Evolutionary conservation across 1,140 invertebrate species (phyloP).

Genomic region (Adelges cooleyi): DNA sequence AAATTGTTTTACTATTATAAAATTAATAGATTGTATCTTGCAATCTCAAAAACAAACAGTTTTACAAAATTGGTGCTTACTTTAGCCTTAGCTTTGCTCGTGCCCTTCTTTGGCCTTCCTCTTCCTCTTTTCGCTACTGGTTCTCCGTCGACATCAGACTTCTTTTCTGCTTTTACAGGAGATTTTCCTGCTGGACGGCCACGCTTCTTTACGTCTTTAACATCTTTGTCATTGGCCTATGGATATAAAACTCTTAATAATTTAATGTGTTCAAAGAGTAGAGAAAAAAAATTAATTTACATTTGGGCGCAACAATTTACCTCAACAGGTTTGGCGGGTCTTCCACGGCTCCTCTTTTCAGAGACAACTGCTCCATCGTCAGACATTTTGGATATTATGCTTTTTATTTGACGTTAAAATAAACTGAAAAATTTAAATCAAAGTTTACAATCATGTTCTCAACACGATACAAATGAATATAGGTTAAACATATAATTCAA

Average conservation of each 20-base stretch:
- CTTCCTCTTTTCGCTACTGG: not conserved
- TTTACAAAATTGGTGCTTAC: not conserved
- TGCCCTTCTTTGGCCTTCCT: not conserved
- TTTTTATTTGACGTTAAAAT: too few relatives aligned
- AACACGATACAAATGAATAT: too few relatives aligned
- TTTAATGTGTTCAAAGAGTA: too few relatives aligned
- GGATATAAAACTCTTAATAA: not conserved
- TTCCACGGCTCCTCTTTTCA: not conserved
- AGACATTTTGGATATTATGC: constrained; percentile 3
- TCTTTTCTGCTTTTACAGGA: constrained; percentile 7
- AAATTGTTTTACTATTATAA: too few relatives aligned
- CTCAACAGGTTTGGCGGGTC: not conserved
- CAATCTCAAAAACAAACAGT: too few relatives aligned
- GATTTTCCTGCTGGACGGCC: not conserved
- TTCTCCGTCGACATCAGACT: constrained; percentile 1
- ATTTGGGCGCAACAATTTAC: not conserved
- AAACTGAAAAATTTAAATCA: too few relatives aligned
- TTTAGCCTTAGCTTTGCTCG: not conserved
- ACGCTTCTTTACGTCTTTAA: constrained; percentile 6
- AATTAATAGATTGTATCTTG: too few relatives aligned
- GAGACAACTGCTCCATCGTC: constrained; percentile 1
- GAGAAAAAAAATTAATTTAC: not conserved
- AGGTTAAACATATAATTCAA: too few relatives aligned
- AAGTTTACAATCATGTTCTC: too few relatives aligned
- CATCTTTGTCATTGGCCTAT: not conserved